Conservation (phyloP, 1,140 invertebrate genomes). For the Triops longicaudatus region DNA sequence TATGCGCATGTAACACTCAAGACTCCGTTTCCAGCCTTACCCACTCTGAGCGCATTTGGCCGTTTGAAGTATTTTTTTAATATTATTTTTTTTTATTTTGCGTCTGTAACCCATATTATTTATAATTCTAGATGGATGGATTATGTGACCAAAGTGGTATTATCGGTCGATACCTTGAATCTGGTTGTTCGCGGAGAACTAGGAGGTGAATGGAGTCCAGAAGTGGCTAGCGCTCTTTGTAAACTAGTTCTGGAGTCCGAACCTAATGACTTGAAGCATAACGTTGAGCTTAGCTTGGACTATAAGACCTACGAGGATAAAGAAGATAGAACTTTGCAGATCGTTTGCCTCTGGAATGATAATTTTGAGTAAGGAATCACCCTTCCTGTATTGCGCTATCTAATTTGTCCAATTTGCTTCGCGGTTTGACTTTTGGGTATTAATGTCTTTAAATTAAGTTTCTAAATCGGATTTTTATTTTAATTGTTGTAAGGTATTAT, state of each 20-base stretch:
- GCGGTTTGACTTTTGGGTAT: no score
- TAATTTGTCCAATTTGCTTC: not conserved
- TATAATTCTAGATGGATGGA: not conserved
- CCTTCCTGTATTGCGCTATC: not conserved
- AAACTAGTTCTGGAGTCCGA: not conserved
- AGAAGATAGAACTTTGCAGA: not conserved
- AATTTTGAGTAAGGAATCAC: not conserved
- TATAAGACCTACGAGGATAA: not conserved
- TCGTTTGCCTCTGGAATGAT: not conserved
- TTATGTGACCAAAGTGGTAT: not conserved
- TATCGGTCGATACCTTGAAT: conserved; percentile 13
- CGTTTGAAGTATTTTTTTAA: not conserved
- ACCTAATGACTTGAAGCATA: not conserved
- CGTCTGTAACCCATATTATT: not conserved
- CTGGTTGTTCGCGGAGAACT: not conserved
- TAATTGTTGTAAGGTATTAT: no score
- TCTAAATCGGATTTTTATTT: no score
- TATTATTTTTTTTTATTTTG: not conserved
- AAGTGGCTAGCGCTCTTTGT: not conserved
- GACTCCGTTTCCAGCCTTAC: not conserved
- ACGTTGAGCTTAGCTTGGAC: not conserved
- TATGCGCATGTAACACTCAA: not conserved
- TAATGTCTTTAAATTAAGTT: no score
- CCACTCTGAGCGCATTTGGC: not conserved
- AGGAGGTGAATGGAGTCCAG: conserved; percentile 6